Conservation (phyloP, 2,888 invertebrate species). For the Pyrgus malvae region DNA sequence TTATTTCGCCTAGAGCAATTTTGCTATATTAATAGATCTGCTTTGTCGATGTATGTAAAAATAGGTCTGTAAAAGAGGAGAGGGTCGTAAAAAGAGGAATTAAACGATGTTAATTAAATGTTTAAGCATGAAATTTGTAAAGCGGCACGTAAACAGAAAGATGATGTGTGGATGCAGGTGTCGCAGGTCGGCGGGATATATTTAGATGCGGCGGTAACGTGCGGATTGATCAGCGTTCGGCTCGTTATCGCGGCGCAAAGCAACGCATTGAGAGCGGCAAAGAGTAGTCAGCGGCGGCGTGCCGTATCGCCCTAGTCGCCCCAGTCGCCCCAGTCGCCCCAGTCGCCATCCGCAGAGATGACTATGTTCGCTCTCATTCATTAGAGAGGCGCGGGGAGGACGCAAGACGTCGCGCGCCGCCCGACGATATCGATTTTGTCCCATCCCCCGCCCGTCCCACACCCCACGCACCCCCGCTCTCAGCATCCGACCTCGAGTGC, state of each 20-base stretch:
- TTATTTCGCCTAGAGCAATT: too few relatives aligned
- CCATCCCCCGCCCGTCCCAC: constrained; percentile 63
- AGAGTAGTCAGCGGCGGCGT: constrained; percentile 52
- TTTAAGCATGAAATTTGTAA: constrained; percentile 4
- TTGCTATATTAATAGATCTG: too few relatives aligned
- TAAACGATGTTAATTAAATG: background rate
- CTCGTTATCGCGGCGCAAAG: constrained; percentile 55
- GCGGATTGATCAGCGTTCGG: constrained; percentile 49
- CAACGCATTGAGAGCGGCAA: constrained; percentile 49
- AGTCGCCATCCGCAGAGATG: constrained; percentile 77
- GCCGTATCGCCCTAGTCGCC: constrained; percentile 61
- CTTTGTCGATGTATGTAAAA: too few relatives aligned
- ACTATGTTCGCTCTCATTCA: constrained; percentile 80
- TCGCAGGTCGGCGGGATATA: constrained; percentile 8
- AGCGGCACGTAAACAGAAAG: background rate
- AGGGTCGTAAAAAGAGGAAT: background rate
- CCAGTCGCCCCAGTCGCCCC: too few relatives aligned
- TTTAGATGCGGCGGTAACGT: constrained; percentile 24
- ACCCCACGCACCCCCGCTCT: constrained; percentile 62
- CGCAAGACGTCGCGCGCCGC: constrained; percentile 80
- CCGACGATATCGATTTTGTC: constrained; percentile 80
- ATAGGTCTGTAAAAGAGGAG: too few relatives aligned
- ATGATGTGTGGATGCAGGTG: constrained; percentile 2
- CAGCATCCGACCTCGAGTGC: constrained; percentile 82
- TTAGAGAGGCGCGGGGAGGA: constrained; percentile 70